A percentile compares a stretch with the other conserved stretches of the same genome.
Evolutionary conservation across 2,797 vertebrate genomes (phyloP).

Genomic region (Ctenopoma kingsleyae): DNA sequence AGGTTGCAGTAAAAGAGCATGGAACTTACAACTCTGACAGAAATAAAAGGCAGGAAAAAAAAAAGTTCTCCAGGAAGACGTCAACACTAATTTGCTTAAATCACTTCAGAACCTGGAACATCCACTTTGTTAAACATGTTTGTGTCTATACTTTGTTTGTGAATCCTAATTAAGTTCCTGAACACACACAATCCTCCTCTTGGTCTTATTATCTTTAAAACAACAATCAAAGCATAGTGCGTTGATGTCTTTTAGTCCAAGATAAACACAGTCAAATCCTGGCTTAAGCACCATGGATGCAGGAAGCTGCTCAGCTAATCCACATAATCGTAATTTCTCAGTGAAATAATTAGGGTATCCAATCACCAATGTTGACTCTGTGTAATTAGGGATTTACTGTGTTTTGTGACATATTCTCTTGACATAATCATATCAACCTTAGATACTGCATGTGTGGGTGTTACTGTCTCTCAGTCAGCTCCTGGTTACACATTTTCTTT

Average conservation of each 20-base stretch:
- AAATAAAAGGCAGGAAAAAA: neutral
- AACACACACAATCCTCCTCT: conserved; percentile 3
- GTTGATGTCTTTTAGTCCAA: conserved; percentile 30
- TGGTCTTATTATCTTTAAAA: conserved; percentile 30
- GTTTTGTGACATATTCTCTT: conserved; percentile 28
- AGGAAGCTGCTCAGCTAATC: conserved; percentile 35
- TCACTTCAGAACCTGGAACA: conserved; percentile 1
- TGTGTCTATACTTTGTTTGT: neutral
- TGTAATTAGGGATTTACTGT: conserved; percentile 37
- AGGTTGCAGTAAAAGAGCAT: neutral
- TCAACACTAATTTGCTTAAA: conserved; percentile 16
- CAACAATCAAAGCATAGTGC: neutral
- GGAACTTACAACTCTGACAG: conserved; percentile 11
- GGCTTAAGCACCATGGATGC: conserved; percentile 31
- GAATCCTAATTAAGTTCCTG: conserved; percentile 19
- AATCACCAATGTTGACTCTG: conserved; percentile 20
- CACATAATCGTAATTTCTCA: conserved; percentile 39
- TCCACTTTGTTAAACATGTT: neutral
- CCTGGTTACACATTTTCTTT: neutral
- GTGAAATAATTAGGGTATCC: conserved; percentile 37
- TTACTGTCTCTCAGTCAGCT: neutral
- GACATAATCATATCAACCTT: conserved; percentile 7
- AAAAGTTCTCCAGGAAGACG: neutral
- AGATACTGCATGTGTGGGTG: conserved; percentile 1
- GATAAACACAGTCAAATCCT: conserved; percentile 44